A percentile compares a stretch with the other conserved stretches of the same genome.
Conservation (phyloP, 2,113 vertebrate species). For the Apodemus sylvaticus region DNA sequence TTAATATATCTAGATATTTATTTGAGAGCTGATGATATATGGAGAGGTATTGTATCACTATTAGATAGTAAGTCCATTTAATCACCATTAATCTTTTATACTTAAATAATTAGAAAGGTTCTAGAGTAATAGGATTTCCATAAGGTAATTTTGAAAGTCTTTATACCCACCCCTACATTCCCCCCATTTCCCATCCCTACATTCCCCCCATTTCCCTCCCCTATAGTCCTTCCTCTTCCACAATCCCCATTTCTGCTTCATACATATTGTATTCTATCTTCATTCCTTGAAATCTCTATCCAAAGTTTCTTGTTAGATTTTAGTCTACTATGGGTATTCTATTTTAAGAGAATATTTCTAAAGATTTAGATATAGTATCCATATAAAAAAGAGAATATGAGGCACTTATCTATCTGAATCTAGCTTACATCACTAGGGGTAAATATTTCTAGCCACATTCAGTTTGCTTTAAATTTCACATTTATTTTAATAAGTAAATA, state of each 20-base stretch:
- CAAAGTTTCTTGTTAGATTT: neutral
- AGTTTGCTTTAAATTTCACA: neutral
- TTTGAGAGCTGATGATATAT: neutral
- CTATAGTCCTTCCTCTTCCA: neutral
- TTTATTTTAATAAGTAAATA: neutral
- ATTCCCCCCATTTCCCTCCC: neutral
- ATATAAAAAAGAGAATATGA: neutral
- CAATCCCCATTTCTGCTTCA: too few relatives aligned
- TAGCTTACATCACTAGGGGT: neutral
- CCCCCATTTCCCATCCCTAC: neutral
- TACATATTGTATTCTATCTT: neutral
- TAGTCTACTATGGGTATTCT: neutral
- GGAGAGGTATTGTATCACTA: neutral
- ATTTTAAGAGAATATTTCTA: neutral
- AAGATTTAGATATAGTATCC: neutral
- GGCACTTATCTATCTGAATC: neutral
- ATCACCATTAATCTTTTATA: neutral
- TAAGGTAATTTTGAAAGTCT: neutral
- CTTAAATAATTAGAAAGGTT: neutral
- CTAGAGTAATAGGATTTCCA: neutral
- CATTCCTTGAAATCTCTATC: neutral
- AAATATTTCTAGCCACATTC: neutral
- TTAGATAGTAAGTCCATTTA: neutral
- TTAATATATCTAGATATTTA: neutral
- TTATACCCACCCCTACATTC: neutral